These are phyloP conservation scores for Reinhardtius hippoglossoides DNA, from an alignment of 2,113 vertebrate genomes.

Conservation along the genomic window DNA sequence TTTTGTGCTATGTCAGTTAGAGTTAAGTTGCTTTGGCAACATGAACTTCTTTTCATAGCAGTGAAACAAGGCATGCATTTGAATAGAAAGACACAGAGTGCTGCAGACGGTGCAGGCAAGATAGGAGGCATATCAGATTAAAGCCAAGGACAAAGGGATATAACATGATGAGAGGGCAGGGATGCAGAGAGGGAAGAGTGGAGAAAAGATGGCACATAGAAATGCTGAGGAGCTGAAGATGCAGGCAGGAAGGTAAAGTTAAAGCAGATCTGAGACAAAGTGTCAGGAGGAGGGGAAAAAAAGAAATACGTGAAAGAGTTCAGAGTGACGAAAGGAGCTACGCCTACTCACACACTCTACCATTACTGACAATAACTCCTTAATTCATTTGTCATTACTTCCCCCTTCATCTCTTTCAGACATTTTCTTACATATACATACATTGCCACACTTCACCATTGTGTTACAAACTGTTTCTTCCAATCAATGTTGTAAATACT, in stretches of 20 bases:
- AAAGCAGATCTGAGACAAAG: slow-evolving; percentile 9
- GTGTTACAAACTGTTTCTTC: too few species aligned
- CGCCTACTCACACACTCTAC: too few species aligned
- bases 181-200: not conserved
- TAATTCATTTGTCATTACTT: too few species aligned
- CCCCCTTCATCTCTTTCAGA: too few species aligned
- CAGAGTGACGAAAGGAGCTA: not conserved
- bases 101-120: slow-evolving; percentile 3
- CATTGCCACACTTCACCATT: too few species aligned
- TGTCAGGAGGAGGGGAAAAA: not conserved
- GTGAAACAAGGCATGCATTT: slow-evolving; percentile 1
- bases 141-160: slow-evolving; percentile 24
- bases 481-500: too few species aligned
- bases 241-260: slow-evolving; percentile 11
- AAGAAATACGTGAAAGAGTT: slow-evolving; percentile 10
- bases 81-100: slow-evolving; percentile 15
- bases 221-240: slow-evolving; percentile 2
- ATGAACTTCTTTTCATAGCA: slow-evolving; percentile 2
- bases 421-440: too few species aligned
- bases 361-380: too few species aligned
- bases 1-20: not conserved
- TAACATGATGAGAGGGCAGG: slow-evolving; percentile 2
- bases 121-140: slow-evolving; percentile 26
- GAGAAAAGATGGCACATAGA: slow-evolving; percentile 1
- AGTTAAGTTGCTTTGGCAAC: slow-evolving; percentile 8